Base-by-base conservation (phyloP, 2,888 invertebrate genomes). In the Rotaria sp. region DNA sequence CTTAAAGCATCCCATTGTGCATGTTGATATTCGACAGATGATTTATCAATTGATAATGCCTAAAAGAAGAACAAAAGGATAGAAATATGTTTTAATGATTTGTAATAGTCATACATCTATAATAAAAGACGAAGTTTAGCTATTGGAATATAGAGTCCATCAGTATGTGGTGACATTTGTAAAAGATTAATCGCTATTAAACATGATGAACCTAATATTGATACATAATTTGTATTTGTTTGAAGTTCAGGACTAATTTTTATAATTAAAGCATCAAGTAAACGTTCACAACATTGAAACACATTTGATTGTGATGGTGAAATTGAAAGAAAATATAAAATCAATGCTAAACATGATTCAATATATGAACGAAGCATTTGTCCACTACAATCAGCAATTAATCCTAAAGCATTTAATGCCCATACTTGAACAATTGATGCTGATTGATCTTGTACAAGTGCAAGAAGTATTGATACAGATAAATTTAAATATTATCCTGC, bases 351-450 rank as follows among this genome's bases (percentile, higher is more conserved):
- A 0, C 96, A 95, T 0, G 96, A 96, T 90, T 99, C 98, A 35
- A 98, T 97, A 91, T 96, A 99, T 48, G 96, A 94, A 41, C 97
- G 94, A 92, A 99, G 99, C 96, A 99, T 97, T 0, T 99, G 98
- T 0, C 99, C 99, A 1, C 98, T 97, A 0, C 97, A 97, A 91
- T 98, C 97, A 7, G 96, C 97, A 87, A 99, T 95, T 88, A 98
- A 93, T 0, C 96, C 95, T 45, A 99, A 92, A 0, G 98, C 97
- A 92, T 98, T 96, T 26, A 99, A 92, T 0, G 98, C 95, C 98
- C 98, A 99, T 55, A 96, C 95, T 93, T 98, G 98, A n/a, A 97
- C 95, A 88, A 96, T 95, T 0, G 96, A 95, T 50, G 96, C 95
- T 0, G 95, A 94, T 86, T 94, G 94, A 90, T 98, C 98, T 91